These are phyloP conservation scores for Drosophila birchii DNA, from an alignment of 2,888 invertebrate genomes.

Conservation along the genomic window DNA sequence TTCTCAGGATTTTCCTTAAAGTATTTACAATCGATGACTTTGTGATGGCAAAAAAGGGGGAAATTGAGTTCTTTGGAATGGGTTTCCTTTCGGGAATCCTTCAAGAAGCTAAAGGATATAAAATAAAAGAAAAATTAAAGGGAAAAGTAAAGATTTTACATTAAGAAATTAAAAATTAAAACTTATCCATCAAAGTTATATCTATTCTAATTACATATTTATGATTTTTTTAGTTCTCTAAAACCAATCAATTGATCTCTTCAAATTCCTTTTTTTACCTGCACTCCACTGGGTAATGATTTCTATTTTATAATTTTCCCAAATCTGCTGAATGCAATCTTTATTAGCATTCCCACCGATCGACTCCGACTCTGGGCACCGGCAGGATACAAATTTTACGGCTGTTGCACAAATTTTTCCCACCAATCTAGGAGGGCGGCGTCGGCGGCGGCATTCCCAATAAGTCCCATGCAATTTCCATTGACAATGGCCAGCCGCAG, in stretches of 20 bases:
- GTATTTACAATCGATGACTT: constrained; percentile 2
- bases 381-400: constrained; percentile 60
- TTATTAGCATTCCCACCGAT: constrained; percentile 60
- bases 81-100: neutral
- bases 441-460: constrained; percentile 37
- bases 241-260: neutral
- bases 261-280: neutral
- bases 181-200: too few relatives aligned
- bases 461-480: constrained; percentile 51
- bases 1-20: neutral
- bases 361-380: constrained; percentile 37
- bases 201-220: neutral
- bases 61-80: neutral
- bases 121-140: neutral
- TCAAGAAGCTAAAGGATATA: neutral
- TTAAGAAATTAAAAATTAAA: too few relatives aligned
- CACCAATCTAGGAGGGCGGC: constrained; percentile 42
- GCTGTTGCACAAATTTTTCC: constrained; percentile 66
- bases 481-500: constrained; percentile 80
- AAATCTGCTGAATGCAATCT: constrained; percentile 13
- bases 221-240: neutral
- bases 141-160: neutral
- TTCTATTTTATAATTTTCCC: neutral
- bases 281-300: neutral
- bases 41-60: neutral